Base-by-base conservation (phyloP, 2,113 vertebrate species). In the Zosterops lateralis region DNA sequence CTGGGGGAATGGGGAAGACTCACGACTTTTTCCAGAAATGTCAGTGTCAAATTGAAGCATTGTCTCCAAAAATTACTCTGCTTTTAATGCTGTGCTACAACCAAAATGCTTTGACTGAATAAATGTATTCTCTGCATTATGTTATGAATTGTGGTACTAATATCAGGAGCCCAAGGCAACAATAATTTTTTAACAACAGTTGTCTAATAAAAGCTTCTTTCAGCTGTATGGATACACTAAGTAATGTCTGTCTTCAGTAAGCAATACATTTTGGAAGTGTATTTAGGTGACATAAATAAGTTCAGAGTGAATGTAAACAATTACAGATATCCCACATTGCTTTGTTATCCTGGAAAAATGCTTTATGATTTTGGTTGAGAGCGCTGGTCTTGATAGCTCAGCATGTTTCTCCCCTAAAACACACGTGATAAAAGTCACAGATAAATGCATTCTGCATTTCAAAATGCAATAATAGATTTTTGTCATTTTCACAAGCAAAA, bases 1-100 rank as follows among this genome's bases (percentile, higher is more conserved):
- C 0, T 22, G 6, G 3, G 6, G 5, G 11, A 14, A 34, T 38
- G 21, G 13, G 13, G 9, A 17, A 17, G 7, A 65, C 6, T 25
- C 28, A 53, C 17, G 12, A 66, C 3, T 34, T 71, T 77, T 84
- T 68, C 44, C 56, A 89, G 40, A 66, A 77, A 80, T 26, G 48
- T 29, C 14, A 80, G 12, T 17, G 26, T 79, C 73, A 91, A 70
- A 89, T 6, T 47, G 53, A 79, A 82, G 9, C 8, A 36, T 2
- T 74, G 64, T 38, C 62, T 56, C 45, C 12, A 82, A 81, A 74
- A 72, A 29, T 32, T 2, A 19, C n/a, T 72, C 15, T 56, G 44
- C 4, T 64, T 92, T 81, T 72, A 57, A 53, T 90, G 67, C 72
- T 64, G 7, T 87, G 25, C 25, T 32, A 14, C 57, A 84, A 74